A percentile compares a stretch with the other conserved stretches of the same genome.
Evolutionary conservation across 2,888 invertebrate genomes (phyloP).

Genomic region (Synanthedon vespiformis): DNA sequence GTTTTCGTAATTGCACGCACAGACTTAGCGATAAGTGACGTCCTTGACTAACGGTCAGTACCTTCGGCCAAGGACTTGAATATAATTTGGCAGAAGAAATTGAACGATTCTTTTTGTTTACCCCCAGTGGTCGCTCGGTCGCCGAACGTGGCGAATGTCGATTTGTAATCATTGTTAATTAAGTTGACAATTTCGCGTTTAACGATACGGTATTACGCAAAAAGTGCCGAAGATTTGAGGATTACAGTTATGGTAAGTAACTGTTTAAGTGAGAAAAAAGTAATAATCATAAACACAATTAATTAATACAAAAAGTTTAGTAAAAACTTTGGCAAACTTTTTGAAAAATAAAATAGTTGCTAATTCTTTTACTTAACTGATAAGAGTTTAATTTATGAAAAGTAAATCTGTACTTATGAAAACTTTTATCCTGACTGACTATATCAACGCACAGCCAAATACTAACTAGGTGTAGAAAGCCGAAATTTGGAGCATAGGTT

Average conservation of each 20-base stretch:
- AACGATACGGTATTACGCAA: conserved; percentile 45
- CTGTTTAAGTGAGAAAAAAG: no score
- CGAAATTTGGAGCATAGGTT: no score
- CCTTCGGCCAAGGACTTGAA: conserved; percentile 49
- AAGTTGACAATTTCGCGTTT: conserved; percentile 48
- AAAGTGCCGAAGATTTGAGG: conserved; percentile 48
- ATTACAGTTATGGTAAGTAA: conserved; percentile 53
- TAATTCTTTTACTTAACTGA: not conserved
- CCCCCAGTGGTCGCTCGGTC: conserved; percentile 40
- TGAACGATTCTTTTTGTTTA: conserved; percentile 32
- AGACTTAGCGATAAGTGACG: conserved; percentile 36
- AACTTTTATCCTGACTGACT: no score
- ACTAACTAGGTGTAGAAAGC: no score
- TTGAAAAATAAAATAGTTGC: no score
- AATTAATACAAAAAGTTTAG: no score
- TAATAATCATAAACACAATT: not conserved
- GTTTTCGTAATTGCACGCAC: conserved; percentile 49
- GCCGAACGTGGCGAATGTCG: conserved; percentile 30
- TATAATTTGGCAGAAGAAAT: conserved; percentile 40
- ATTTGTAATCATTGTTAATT: conserved; percentile 8
- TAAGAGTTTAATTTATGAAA: not conserved
- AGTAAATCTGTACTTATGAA: not conserved
- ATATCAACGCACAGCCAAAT: no score
- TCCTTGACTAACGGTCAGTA: conserved; percentile 57
- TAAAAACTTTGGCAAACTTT: no score